Percentiles rank a stretch among this genome's conserved stretches.
phyloP scores from a whole-genome alignment of 2,797 vertebrate species.

The Lagorchestes hirsutus region DNA sequence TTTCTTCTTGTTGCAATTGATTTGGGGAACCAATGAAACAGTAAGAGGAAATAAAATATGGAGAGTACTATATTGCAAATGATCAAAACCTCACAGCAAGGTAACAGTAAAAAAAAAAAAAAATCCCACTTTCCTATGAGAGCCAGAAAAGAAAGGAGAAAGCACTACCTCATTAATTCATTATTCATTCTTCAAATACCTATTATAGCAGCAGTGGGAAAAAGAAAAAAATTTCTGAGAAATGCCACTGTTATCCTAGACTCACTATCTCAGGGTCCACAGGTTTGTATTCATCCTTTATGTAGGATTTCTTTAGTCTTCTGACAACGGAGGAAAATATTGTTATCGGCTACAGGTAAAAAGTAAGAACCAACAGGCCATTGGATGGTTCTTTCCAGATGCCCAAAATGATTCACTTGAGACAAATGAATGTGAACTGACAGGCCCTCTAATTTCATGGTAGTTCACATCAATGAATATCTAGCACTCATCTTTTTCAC shows the following conservation, averaged over 20 bases:
- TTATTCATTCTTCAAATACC: constrained; percentile 45
- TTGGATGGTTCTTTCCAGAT: background rate
- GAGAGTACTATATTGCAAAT: background rate
- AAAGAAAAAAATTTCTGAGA: constrained; percentile 13
- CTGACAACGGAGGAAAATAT: background rate
- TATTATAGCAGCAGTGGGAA: background rate
- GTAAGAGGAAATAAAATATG: background rate
- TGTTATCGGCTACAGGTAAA: background rate
- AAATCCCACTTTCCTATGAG: constrained; percentile 44
- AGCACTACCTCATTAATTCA: constrained; percentile 55
- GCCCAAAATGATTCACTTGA: background rate
- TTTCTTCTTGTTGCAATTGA: background rate
- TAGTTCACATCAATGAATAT: background rate
- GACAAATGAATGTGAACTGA: background rate
- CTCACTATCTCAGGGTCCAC: background rate
- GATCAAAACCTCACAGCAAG: constrained; percentile 18
- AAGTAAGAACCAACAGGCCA: background rate
- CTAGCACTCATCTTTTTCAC: background rate
- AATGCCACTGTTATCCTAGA: constrained; percentile 16
- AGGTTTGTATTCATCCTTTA: background rate
- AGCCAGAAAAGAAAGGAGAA: constrained; percentile 31
- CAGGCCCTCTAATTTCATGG: background rate
- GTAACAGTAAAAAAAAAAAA: constrained; percentile 11
- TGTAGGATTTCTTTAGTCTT: background rate
- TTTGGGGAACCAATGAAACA: constrained; percentile 30